phyloP scores from a whole-genome alignment of 2,113 vertebrate genomes.

The Notarius quadriscutis region DNA sequence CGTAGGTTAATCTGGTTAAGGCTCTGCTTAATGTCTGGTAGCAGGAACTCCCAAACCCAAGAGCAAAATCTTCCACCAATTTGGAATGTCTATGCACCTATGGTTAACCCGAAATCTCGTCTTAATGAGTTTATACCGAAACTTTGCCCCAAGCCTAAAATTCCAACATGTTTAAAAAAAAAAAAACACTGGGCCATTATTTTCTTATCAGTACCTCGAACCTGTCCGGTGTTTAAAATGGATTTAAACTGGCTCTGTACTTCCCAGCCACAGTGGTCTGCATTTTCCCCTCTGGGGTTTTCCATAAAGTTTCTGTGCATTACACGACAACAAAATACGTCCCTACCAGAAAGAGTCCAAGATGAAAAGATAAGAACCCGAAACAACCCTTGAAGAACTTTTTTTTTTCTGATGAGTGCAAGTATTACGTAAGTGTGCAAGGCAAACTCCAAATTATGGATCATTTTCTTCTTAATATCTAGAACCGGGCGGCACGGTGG shows the following conservation, averaged over 20 bases:
- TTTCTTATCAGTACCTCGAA: background rate
- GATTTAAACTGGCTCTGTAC: background rate
- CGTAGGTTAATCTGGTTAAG: background rate
- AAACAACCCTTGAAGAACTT: background rate
- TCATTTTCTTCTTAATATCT: background rate
- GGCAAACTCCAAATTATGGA: background rate
- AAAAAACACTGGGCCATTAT: background rate
- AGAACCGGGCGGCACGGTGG: too few species aligned
- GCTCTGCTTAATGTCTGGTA: background rate
- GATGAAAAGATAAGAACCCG: background rate
- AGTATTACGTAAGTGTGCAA: background rate
- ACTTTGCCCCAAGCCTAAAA: background rate
- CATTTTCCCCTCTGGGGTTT: too few species aligned
- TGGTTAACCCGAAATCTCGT: background rate
- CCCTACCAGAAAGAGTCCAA: background rate
- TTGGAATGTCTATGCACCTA: background rate
- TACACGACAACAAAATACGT: too few species aligned
- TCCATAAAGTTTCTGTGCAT: too few species aligned
- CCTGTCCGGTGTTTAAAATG: background rate
- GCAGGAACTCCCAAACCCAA: background rate
- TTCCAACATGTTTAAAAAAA: background rate
- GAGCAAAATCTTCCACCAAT: background rate
- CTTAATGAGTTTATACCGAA: background rate
- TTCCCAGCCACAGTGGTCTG: too few species aligned
- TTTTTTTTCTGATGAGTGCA: background rate